phyloP scores from a whole-genome alignment of 2,797 vertebrate genomes.

The Chaetophractus vellerosus region DNA sequence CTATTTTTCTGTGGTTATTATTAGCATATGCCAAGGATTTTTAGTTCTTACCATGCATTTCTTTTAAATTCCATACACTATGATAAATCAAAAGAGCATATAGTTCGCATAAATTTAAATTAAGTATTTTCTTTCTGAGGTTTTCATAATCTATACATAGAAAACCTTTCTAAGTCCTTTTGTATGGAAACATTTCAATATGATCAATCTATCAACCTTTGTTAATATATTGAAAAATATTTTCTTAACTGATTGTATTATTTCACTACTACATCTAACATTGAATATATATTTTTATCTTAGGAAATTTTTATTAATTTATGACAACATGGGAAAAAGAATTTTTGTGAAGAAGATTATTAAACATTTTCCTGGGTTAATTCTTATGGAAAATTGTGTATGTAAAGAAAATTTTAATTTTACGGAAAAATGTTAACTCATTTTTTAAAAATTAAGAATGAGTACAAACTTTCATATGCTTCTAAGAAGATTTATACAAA shows the following conservation, averaged over 20 bases:
- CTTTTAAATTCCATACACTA: neutral
- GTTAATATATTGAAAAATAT: neutral
- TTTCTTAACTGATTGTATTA: neutral
- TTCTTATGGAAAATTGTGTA: neutral
- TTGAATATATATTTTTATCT: neutral
- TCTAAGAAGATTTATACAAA: neutral
- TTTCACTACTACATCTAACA: neutral
- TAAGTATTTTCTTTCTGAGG: neutral
- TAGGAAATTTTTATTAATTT: neutral
- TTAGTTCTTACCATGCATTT: neutral
- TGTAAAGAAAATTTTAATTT: slow-evolving; percentile 34
- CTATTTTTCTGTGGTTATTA: neutral
- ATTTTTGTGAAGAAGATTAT: neutral
- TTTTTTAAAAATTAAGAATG: neutral
- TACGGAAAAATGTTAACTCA: neutral
- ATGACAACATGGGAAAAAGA: neutral
- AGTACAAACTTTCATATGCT: neutral
- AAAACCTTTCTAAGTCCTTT: neutral
- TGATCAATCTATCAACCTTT: neutral
- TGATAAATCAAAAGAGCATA: neutral
- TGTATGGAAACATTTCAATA: neutral
- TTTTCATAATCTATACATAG: neutral
- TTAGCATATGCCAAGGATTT: neutral
- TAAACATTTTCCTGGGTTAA: neutral
- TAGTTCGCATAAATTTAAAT: neutral